Evolutionary conservation across 2,888 invertebrate genomes (phyloP), one percentile per base, ranked within the genome.

Genomic region (Agelastica alni): DNA sequence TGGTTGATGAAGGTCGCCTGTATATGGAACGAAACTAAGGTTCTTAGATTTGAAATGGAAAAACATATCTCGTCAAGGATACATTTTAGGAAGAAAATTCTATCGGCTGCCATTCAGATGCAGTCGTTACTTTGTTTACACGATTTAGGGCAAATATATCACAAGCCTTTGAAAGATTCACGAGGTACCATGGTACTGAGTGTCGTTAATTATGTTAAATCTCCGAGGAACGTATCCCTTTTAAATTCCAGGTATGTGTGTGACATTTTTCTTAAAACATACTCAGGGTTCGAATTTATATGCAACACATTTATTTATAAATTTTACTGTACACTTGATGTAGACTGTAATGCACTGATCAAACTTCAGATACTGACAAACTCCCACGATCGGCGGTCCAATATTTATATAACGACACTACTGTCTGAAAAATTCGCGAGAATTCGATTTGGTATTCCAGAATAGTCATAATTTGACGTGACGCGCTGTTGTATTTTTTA

Each of bases 21-120:
- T 74, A 91, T 93, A 0, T 98, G 98, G 98, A 95, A 96, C 67
- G 96, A 97, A 72, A 93, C 95, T 4, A 96, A 95, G 71, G 85
- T 88, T 2, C 79, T 97, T 1, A 84, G 91, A n/a, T 86, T 90
- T 16, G 96, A 96, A 71, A 93, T 97, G 93, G 96, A 96, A 73
- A 92, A 94, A 69, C 91, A 93, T 73, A 85, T 91, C 1, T 92
- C 91, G 9, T 93, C 95, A 0, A 92, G 94, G 1, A 87, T 91
- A 30, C 95, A 95, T 75, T 95, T 96, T 76, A 83, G 96, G 53
- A 87, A 91, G 62, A 96, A 96, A 77, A 81, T 98, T 2, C 81
- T 98, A 0, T 91, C 95, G 43, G 96, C 97, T 1, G 91, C 93
- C 1, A 87, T 91, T 13, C 92, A 96, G 70, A 92, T 98, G 92